Evolutionary conservation across 2,113 vertebrate genomes (phyloP).

Genomic region (Lagopus muta): DNA sequence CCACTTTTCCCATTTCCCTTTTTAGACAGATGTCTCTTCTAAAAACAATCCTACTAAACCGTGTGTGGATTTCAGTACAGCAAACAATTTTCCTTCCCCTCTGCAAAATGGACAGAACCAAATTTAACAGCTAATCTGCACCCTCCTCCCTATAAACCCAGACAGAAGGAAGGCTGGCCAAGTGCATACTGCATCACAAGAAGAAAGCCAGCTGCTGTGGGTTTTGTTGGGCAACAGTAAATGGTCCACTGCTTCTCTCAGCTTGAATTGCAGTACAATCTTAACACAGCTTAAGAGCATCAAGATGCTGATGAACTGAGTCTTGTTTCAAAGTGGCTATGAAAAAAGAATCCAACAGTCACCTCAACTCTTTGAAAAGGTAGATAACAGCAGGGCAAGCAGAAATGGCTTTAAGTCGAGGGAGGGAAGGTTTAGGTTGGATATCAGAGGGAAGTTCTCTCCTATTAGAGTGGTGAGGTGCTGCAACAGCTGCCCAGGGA

Average conservation of each 20-base stretch:
- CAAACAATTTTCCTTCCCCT: background rate
- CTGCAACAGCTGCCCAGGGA: too few relatives aligned
- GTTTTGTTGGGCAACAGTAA: background rate
- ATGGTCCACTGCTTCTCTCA: background rate
- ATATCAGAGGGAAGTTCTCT: too few relatives aligned
- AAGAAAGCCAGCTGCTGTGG: background rate
- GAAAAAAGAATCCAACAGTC: background rate
- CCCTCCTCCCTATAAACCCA: background rate
- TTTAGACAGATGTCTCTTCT: background rate
- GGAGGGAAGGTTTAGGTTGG: too few relatives aligned
- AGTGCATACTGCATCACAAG: background rate
- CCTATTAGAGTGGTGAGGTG: too few relatives aligned
- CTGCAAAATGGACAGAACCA: background rate
- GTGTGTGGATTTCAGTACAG: background rate
- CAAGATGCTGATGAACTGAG: background rate
- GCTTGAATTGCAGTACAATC: background rate
- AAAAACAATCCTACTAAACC: background rate
- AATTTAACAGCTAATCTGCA: background rate
- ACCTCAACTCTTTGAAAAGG: too few relatives aligned
- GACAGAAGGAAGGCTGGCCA: background rate
- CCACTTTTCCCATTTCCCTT: background rate
- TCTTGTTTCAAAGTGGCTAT: background rate
- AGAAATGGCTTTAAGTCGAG: too few relatives aligned
- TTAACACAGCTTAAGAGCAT: background rate
- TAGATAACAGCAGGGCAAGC: too few relatives aligned